Evolutionary conservation across 2,113 vertebrate genomes (phyloP).

Genomic region (Nothobranchius kuhntae): DNA sequence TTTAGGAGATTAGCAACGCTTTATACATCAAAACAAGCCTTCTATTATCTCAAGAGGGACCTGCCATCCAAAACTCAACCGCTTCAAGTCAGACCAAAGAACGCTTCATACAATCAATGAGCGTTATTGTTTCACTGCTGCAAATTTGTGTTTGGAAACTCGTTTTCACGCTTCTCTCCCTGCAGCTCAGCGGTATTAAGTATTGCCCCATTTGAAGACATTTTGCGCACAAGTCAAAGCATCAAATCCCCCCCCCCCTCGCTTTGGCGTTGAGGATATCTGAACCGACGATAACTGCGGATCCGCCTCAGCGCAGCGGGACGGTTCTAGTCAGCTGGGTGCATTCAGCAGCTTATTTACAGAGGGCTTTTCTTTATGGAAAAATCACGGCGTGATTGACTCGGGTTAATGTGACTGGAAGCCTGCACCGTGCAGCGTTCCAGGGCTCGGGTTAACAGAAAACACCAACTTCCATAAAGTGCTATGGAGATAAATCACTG

Average conservation of each 20-base stretch:
- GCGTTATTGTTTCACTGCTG: conserved; percentile 65
- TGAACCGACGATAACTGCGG: conserved; percentile 58
- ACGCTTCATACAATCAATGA: conserved; percentile 55
- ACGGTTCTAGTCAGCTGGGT: conserved; percentile 46
- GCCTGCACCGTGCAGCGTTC: conserved; percentile 71
- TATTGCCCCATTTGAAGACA: conserved; percentile 51
- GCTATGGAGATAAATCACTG: conserved; percentile 99
- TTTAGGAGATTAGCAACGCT: conserved; percentile 74
- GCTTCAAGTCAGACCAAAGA: conserved; percentile 53
- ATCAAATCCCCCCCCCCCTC: conserved; percentile 54
- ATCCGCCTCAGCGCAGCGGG: conserved; percentile 51
- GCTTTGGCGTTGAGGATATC: conserved; percentile 48
- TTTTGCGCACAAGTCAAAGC: conserved; percentile 54
- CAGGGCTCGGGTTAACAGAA: conserved; percentile 83
- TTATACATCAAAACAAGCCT: conserved; percentile 71
- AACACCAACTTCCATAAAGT: conserved; percentile 83
- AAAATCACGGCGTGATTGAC: conserved; percentile 85
- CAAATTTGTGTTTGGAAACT: conserved; percentile 48
- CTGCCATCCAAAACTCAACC: conserved; percentile 53
- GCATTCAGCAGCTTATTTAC: conserved; percentile 76
- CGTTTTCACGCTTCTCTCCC: conserved; percentile 39
- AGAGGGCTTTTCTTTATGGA: conserved; percentile 80
- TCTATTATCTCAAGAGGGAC: conserved; percentile 65
- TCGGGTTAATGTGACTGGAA: conserved; percentile 81
- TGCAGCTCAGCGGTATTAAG: conserved; percentile 57